phyloP scores from a whole-genome alignment of 1,140 invertebrate species.

The Drosophila navojoa region DNA sequence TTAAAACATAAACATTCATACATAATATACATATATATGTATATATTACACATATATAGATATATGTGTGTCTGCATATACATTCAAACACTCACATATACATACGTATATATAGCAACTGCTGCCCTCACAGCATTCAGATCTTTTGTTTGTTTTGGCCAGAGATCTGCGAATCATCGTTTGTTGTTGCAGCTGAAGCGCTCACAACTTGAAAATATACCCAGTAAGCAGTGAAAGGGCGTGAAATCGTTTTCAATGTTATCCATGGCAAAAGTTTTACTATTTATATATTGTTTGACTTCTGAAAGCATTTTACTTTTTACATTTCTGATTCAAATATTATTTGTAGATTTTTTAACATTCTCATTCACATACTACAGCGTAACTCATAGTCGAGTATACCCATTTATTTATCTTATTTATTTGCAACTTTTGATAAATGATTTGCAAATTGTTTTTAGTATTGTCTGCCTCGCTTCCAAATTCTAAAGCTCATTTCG shows the following conservation, averaged over 20 bases:
- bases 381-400: conserved; percentile 3
- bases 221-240: background rate
- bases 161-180: conserved; percentile 5
- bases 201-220: background rate
- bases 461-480: background rate
- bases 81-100: background rate
- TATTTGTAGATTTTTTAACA: too few species aligned
- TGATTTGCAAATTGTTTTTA: conserved; percentile 37
- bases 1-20: background rate
- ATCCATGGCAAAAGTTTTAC: background rate
- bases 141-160: conserved; percentile 17
- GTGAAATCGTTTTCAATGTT: background rate
- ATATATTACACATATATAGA: background rate
- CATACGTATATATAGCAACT: background rate
- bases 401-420: conserved; percentile 15
- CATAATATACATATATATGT: background rate
- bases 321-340: too few species aligned
- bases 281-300: too few species aligned
- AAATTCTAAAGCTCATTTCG: conserved; percentile 2
- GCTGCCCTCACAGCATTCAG: background rate
- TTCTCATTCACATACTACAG: background rate
- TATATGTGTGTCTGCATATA: background rate
- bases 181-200: background rate
- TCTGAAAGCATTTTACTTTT: too few species aligned
- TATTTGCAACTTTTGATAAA: conserved; percentile 40